These are phyloP conservation scores for Drosophila subpulchrella DNA, from an alignment of 1,140 invertebrate genomes.

Conservation along the genomic window DNA sequence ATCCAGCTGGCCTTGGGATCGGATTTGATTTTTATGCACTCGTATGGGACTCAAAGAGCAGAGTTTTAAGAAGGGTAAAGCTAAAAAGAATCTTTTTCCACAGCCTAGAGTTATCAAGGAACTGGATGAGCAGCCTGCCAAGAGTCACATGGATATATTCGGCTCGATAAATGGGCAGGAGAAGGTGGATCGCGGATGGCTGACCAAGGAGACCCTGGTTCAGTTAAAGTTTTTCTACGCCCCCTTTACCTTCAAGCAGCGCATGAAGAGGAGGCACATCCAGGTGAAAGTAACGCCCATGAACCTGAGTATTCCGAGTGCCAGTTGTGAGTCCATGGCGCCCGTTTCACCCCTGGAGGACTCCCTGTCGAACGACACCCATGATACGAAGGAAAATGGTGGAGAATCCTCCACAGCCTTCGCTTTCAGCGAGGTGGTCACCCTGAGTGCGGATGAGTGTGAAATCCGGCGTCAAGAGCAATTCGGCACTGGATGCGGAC, in stretches of 20 bases:
- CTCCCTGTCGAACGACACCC: constrained; percentile 86
- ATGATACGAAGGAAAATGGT: constrained; percentile 85
- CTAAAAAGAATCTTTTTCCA: constrained; percentile 2
- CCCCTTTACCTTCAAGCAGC: constrained; percentile 92
- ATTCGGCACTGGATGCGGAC: constrained; percentile 91
- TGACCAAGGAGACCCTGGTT: constrained; percentile 93
- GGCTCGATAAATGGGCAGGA: constrained; percentile 86
- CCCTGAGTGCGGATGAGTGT: constrained; percentile 87
- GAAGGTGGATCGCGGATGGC: constrained; percentile 93
- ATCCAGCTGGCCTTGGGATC: neutral
- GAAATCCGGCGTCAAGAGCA: constrained; percentile 90
- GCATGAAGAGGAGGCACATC: constrained; percentile 89
- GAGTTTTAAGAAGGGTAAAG: neutral
- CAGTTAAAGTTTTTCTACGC: constrained; percentile 95
- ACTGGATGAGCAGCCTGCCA: constrained; percentile 68
- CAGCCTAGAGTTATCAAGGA: constrained; percentile 86
- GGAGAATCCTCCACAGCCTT: constrained; percentile 85
- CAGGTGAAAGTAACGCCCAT: constrained; percentile 92
- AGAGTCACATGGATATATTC: constrained; percentile 86
- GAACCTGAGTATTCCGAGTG: constrained; percentile 87
- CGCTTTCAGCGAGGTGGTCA: constrained; percentile 87
- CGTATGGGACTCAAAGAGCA: neutral
- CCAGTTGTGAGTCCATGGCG: constrained; percentile 56
- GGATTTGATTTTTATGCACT: constrained; percentile 2
- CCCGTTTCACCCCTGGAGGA: constrained; percentile 84